These are phyloP conservation scores for Sakesphorus luctuosus DNA, from an alignment of 2,113 vertebrate genomes.

Conservation along the genomic window DNA sequence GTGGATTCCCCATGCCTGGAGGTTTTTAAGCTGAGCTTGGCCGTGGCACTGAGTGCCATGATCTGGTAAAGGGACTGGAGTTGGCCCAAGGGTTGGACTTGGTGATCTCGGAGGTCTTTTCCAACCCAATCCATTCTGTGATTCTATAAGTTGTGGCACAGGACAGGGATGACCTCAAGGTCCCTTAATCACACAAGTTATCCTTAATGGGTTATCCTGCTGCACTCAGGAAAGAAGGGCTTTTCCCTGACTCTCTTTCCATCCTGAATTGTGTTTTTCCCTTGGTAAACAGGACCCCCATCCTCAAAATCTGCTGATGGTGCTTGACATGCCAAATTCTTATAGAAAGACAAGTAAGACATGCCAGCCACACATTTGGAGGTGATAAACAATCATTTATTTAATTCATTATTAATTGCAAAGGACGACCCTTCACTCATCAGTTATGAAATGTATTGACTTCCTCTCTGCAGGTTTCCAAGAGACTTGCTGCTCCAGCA, in stretches of 20 bases:
- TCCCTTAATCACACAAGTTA: background rate
- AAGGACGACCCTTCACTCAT: background rate
- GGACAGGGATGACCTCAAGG: background rate
- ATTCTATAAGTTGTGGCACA: too few species aligned
- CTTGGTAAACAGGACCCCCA: too few species aligned
- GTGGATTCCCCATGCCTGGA: too few species aligned
- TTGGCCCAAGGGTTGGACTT: too few species aligned
- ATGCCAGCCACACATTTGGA: fast-evolving
- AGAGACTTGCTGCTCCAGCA: background rate
- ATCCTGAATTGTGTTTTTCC: background rate
- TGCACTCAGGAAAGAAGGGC: background rate
- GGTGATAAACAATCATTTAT: background rate
- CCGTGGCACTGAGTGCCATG: too few species aligned
- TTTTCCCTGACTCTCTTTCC: background rate
- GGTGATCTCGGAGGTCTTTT: too few species aligned
- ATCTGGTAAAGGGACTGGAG: too few species aligned
- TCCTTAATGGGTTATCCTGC: background rate
- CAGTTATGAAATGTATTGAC: background rate
- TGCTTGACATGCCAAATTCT: fast-evolving
- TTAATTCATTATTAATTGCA: background rate
- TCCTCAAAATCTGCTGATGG: background rate
- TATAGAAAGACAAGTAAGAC: background rate
- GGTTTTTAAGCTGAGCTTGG: too few species aligned
- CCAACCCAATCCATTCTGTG: too few species aligned
- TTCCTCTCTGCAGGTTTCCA: background rate